Percentiles rank a stretch among this genome's conserved stretches.
Conservation (phyloP, 2,797 vertebrate species). For the Arctocebus calabarensis region DNA sequence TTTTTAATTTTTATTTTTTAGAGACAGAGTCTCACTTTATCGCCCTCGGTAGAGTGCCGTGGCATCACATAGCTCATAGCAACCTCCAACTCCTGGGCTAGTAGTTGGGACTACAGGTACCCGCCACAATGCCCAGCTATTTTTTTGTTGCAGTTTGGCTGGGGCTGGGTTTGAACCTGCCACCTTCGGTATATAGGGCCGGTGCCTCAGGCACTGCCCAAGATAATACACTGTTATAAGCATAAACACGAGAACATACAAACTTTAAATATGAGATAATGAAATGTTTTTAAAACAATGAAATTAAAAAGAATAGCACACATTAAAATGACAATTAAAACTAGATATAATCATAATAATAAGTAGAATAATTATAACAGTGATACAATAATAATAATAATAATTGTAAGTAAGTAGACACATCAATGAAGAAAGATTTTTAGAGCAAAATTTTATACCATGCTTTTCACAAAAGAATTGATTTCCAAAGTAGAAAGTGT, state of each 20-base stretch:
- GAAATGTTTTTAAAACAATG: background rate
- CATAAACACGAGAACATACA: background rate
- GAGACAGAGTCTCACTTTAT: no score
- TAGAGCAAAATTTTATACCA: background rate
- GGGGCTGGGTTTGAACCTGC: no score
- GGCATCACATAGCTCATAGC: no score
- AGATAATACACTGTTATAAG: background rate
- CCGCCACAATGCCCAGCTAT: no score
- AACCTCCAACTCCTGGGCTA: no score
- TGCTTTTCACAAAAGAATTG: background rate
- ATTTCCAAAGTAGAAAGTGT: background rate
- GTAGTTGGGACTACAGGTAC: no score
- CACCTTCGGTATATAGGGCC: no score
- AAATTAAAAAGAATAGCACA: background rate
- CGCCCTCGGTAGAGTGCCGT: no score
- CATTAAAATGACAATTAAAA: background rate
- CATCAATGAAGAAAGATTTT: background rate
- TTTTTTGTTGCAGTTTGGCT: no score
- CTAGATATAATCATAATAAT: background rate
- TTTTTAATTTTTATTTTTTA: no score
- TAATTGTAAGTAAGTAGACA: background rate
- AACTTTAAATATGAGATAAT: background rate
- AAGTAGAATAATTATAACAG: background rate
- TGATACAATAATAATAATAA: conserved; percentile 23
- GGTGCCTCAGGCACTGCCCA: no score